Evolutionary conservation across 2,113 vertebrate genomes (phyloP), one percentile per base, ranked within the genome.

Genomic region (Oenanthe melanoleuca): DNA sequence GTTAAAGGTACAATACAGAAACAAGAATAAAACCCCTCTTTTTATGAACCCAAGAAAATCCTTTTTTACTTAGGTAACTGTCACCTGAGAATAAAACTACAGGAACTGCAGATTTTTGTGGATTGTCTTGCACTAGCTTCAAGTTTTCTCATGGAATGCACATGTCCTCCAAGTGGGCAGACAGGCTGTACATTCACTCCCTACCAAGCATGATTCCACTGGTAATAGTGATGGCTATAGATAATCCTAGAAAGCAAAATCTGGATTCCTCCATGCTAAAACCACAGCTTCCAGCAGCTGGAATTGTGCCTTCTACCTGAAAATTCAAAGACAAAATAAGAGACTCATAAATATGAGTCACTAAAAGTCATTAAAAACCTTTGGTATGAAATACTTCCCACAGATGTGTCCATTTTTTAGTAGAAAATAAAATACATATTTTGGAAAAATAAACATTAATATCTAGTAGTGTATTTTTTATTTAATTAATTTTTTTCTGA

Each of bases 211-310:
- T 3, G 0, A 34, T 17, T 12, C 38, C 77, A 47, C 33, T 38
- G 11, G 67, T 65, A 24, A 88, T 4, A 23, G 89, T 17, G 12
- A 73, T 22, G 44, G 79, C 1, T 31, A 72, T 5, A 26, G 37
- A 31, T 40, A 71, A 34, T 42, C 28, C 44, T 31, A 71, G 78
- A 77, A 80, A 96, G 79, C 6, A 89, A 88, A 37, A 84, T 37
- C 59, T 92, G 66, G 9, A 89, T 69, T 44, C 57, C 64, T 79
- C 14, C 10, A 8, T 66, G 87, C 47, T 56, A 85, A 80, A 72
- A 74, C 15, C 61, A 89, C 33, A 18, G 16, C 67, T 72, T 96
- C 96, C 65, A 95, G 72, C 25, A 97, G 66, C 29, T 52, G 92
- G 77, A 80, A 97, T 42, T 4, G 49, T 87, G 59, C 88, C n/a